phyloP scores from a whole-genome alignment of 2,888 invertebrate genomes.

The Hedya salicella region DNA sequence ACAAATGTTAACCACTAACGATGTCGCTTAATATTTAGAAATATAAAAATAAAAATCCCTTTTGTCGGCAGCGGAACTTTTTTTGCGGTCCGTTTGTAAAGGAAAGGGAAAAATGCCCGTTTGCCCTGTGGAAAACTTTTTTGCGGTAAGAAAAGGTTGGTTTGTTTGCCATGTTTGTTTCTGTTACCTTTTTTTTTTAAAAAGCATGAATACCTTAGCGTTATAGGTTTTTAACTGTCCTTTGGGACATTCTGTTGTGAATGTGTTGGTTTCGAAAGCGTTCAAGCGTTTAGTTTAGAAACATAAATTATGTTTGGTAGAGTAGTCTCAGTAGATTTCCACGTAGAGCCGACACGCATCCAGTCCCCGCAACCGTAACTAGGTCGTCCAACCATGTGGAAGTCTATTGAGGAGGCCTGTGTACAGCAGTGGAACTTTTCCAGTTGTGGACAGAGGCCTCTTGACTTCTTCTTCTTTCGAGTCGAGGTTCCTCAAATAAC shows the following conservation, averaged over 20 bases:
- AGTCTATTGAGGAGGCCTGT: no score
- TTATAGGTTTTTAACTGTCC: constrained; percentile 41
- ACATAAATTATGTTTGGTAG: not conserved
- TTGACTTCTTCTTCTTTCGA: no score
- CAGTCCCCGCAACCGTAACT: no score
- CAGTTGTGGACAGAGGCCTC: no score
- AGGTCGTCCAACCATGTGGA: no score
- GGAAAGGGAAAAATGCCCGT: constrained; percentile 77
- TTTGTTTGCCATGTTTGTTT: constrained; percentile 64
- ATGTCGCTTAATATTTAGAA: constrained; percentile 80
- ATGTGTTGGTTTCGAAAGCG: constrained; percentile 9
- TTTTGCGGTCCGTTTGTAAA: constrained; percentile 80
- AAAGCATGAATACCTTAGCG: constrained; percentile 46
- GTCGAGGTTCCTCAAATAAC: no score
- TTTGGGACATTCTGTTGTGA: constrained; percentile 29
- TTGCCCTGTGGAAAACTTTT: constrained; percentile 76
- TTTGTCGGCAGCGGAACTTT: constrained; percentile 75
- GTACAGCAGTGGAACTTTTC: no score
- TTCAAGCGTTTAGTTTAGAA: constrained; percentile 14
- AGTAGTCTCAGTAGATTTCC: no score
- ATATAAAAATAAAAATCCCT: constrained; percentile 74
- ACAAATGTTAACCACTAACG: constrained; percentile 82
- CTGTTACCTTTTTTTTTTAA: constrained; percentile 53
- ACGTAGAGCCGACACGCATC: no score
- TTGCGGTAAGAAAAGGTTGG: constrained; percentile 83